Evolutionary conservation across 2,797 vertebrate genomes (phyloP).

Genomic region (Tiaroga cobitis): DNA sequence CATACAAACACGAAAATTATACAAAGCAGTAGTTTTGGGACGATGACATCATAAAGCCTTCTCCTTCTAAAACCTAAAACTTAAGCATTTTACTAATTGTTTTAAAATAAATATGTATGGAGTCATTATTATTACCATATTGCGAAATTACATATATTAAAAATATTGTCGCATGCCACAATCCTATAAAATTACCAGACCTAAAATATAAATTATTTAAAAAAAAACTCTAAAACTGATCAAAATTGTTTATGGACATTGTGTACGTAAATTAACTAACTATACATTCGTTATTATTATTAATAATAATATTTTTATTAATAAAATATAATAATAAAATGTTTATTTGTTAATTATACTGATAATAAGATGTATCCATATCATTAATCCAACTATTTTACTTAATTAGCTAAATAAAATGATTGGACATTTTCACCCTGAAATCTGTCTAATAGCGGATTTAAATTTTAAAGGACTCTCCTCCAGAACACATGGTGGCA

Average conservation of each 20-base stretch:
- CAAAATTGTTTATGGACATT: neutral
- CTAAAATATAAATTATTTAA: neutral
- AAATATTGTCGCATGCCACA: neutral
- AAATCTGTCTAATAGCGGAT: neutral
- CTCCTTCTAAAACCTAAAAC: no score
- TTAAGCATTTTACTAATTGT: no score
- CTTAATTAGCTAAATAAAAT: neutral
- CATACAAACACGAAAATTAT: neutral
- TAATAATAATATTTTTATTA: neutral
- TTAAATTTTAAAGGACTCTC: neutral
- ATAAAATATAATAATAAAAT: neutral
- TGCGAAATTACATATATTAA: no score
- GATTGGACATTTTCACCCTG: neutral
- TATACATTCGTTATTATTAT: neutral
- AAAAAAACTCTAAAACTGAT: neutral
- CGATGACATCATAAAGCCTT: neutral
- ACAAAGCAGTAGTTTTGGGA: neutral
- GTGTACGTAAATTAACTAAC: no score
- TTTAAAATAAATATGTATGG: no score
- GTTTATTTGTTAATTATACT: neutral
- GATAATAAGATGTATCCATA: neutral
- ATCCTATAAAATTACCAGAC: neutral
- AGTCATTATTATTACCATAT: no score
- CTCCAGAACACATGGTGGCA: conserved; percentile 58
- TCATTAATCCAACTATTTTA: neutral